Evolutionary conservation across 2,113 vertebrate genomes (phyloP), one percentile per base, ranked within the genome.

Genomic region (Upupa epops): DNA sequence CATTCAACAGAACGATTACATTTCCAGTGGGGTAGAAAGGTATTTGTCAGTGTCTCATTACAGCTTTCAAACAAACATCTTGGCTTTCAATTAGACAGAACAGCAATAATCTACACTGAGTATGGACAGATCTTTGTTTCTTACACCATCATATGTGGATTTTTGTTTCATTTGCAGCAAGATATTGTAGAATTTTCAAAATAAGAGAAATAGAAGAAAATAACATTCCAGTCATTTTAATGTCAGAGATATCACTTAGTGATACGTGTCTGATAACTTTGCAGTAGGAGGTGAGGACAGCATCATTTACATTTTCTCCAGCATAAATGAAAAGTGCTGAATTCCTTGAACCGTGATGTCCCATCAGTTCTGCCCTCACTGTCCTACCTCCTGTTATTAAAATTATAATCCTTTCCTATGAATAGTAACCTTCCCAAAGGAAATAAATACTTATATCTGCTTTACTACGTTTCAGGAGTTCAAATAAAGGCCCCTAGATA

Each of bases 21-120:
- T 97, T 97, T 97, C 95, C 97, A 97, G 88, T 96, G 96, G 96
- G 96, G 97, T 97, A 97, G 97, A 98, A 98, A 97, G 92, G 93
- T 96, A 97, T 97, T 97, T 97, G 95, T 96, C 96, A 94, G 97
- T 95, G 95, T 97, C 96, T 97, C 92, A 95, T 97, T 97, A 96
- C 95, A 95, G 94, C 95, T 96, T 96, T 65, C 89, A 95, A 96
- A 96, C 95, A 94, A 94, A 95, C 88, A 95, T 96, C 92, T 82
- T 94, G 88, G 97, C 97, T 96, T 97, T 97, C 97, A 97, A 96
- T 97, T 97, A 96, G 94, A 96, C 17, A 95, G 86, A 96, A 97
- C 10, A 15, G 93, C 92, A 96, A 95, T 95, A 96, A 96, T 79
- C 81, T 91, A 86, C 36, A 90, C 2, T 83, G 83, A 94, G 89